Percentiles rank a stretch among this genome's conserved stretches.
These are phyloP conservation scores for Peucedramus taeniatus DNA, from an alignment of 2,113 vertebrate genomes.

Conservation along the genomic window DNA sequence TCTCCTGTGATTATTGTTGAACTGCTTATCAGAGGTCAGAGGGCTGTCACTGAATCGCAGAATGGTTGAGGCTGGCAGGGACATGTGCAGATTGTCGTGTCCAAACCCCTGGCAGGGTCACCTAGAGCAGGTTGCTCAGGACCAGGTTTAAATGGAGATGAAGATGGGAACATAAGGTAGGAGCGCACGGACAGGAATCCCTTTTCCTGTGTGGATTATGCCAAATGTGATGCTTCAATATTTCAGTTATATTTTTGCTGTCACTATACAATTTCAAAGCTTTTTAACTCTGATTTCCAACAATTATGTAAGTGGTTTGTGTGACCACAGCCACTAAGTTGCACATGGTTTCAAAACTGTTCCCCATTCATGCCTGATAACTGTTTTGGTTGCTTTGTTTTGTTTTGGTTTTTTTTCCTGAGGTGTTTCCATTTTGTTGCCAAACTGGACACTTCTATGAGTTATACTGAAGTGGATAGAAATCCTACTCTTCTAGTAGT, in stretches of 20 bases:
- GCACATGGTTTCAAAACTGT: background rate
- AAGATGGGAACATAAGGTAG: background rate
- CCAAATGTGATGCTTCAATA: rapidly evolving
- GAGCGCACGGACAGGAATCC: background rate
- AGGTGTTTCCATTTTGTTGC: background rate
- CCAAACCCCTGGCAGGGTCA: background rate
- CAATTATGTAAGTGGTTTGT: rapidly evolving
- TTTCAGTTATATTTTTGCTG: background rate
- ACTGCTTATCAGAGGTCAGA: background rate
- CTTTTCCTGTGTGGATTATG: rapidly evolving
- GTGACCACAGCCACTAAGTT: background rate
- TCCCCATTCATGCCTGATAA: background rate
- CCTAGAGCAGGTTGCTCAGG: background rate
- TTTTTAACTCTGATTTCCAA: background rate
- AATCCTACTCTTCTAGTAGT: background rate
- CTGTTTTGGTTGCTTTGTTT: background rate
- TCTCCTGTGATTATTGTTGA: background rate
- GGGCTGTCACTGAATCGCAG: background rate
- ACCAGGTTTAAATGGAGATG: background rate
- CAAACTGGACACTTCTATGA: background rate
- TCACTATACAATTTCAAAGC: background rate
- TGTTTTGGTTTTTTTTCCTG: background rate
- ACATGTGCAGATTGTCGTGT: background rate
- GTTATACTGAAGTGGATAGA: background rate
- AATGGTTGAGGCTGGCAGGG: background rate